Percentiles rank a stretch among this genome's conserved stretches.
Evolutionary conservation across 35 echinoderm and acorn worm genomes (phyloP).

Genomic region (Eucidaris tribuloides): DNA sequence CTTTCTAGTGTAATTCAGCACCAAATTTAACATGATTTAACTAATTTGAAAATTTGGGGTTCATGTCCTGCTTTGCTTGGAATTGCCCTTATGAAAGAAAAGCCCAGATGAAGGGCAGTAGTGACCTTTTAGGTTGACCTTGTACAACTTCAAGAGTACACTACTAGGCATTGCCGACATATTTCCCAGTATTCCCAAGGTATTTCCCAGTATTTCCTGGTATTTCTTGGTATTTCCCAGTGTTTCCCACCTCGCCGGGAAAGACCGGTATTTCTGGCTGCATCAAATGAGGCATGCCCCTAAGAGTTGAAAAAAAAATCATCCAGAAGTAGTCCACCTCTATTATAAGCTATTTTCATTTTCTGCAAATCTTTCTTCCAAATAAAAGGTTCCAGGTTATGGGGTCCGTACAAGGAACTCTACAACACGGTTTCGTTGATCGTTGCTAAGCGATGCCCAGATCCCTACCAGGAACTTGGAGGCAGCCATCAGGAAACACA

Average conservation of each 20-base stretch:
- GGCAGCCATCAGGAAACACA: constrained; percentile 80
- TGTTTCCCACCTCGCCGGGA: background rate
- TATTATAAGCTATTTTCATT: background rate
- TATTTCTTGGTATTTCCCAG: no score
- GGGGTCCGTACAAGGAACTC: constrained; percentile 96
- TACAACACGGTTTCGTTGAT: constrained; percentile 60
- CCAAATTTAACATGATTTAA: no score
- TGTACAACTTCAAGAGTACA: no score
- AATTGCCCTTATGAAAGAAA: no score
- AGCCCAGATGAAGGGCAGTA: no score
- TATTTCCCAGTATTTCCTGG: no score
- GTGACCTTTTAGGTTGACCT: background rate
- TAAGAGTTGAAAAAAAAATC: background rate
- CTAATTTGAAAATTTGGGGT: no score
- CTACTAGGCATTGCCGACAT: no score
- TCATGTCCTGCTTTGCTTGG: no score
- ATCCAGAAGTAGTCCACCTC: background rate
- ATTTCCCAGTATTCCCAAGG: no score
- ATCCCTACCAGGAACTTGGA: constrained; percentile 94
- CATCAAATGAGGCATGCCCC: background rate
- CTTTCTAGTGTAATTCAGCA: no score
- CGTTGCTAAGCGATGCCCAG: constrained; percentile 66
- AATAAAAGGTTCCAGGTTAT: constrained; percentile 60
- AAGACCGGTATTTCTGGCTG: background rate
- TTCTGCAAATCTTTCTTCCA: background rate